Evolutionary conservation across 2,113 vertebrate genomes (phyloP), one percentile per base, ranked within the genome.

Genomic region (Tursiops truncatus): DNA sequence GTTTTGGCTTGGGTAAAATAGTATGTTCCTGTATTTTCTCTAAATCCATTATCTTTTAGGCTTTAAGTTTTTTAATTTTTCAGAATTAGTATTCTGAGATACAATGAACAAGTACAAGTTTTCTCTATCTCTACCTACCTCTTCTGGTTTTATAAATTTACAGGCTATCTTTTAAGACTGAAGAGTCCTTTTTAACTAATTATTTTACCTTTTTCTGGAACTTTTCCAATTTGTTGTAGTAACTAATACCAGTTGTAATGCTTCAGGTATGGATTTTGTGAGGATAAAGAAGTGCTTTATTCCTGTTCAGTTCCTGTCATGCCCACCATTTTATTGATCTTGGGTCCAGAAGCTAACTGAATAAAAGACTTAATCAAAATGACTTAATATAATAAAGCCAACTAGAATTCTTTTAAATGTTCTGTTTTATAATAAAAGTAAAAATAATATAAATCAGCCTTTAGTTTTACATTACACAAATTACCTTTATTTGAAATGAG

Each of bases 91-190:
- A 77, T 96, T 94, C 77, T 86, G 56, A 91, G 21, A 91, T 80
- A 80, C 31, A 77, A 65, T 68, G 60, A 93, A 31, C 14, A 50
- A 77, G 62, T 85, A 12, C 50, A 41, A n/a, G 14, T 56, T 65
- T 83, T 83, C 33, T 77, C 2, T 73, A 47, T 73, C 44, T 20
- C 25, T 53, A 56, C 8, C 10, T 89, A 77, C 21, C n/a, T 84
- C 18, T 92, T 76, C 53, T 83, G 44, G 68, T 92, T 94, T 94
- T 94, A 94, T 92, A 86, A 96, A 82, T 65, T 93, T 93, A 50
- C 28, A 97, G 67, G 3, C 63, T 96, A 38, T 67, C 53, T 89
- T 92, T 94, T 90, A 96, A 96, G 28, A 92, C 71, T 53, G 28
- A 56, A 93, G 17, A 85, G 20, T 76, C 38, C 53, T 53, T 89